Evolutionary conservation across 2,113 vertebrate genomes (phyloP).

Genomic region (Scomber scombrus): DNA sequence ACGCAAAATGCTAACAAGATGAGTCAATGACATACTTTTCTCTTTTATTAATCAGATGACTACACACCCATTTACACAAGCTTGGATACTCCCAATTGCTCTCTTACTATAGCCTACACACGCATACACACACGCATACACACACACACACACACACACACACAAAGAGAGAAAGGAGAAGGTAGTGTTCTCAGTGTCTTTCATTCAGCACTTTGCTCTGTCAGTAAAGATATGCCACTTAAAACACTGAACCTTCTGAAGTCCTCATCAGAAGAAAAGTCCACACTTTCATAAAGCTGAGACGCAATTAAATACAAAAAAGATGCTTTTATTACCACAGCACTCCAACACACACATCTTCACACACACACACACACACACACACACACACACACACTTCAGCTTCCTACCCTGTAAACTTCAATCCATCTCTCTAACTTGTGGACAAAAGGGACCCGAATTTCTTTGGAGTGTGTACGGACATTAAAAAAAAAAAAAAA

Average conservation of each 20-base stretch:
- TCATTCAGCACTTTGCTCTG: slow-evolving; percentile 66
- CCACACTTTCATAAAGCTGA: slow-evolving; percentile 74
- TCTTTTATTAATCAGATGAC: not conserved
- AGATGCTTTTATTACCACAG: slow-evolving; percentile 68
- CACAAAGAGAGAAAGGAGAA: slow-evolving; percentile 22
- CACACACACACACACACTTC: slow-evolving; percentile 44
- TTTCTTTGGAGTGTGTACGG: slow-evolving; percentile 63
- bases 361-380: slow-evolving; percentile 37
- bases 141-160: slow-evolving; percentile 27
- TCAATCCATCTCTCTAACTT: slow-evolving; percentile 80
- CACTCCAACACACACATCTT: slow-evolving; percentile 34
- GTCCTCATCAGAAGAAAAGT: slow-evolving; percentile 80
- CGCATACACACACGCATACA: not conserved
- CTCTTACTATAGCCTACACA: no score
- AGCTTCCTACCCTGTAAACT: slow-evolving; percentile 72
- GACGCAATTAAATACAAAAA: slow-evolving; percentile 83
- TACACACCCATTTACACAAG: slow-evolving; percentile 6
- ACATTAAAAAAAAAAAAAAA: slow-evolving; percentile 19
- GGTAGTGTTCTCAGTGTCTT: slow-evolving; percentile 39
- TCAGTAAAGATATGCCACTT: slow-evolving; percentile 72
- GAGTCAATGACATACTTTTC: not conserved
- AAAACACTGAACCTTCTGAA: slow-evolving; percentile 77
- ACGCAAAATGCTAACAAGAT: not conserved
- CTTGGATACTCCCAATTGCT: not conserved
- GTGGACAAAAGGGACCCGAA: slow-evolving; percentile 82